Evolutionary conservation across 2,888 invertebrate genomes (phyloP), one percentile per base, ranked within the genome.

Genomic region (Synergus umbraculus): DNA sequence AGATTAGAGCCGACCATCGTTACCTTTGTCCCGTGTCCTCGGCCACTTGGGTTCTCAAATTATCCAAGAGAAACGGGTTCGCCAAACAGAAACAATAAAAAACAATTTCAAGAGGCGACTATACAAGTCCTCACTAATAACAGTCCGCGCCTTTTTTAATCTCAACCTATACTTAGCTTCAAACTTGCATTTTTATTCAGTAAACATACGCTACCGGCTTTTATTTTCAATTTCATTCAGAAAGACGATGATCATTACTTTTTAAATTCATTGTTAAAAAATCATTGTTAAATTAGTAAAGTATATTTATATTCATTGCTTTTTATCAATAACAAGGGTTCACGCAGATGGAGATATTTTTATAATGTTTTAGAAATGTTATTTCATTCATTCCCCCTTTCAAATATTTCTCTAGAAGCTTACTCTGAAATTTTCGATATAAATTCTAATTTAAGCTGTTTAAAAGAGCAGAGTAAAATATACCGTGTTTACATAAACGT

Each of bases 111-210:
- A n/a, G 54, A n/a, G 54, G 54, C n/a, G 54, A 54, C n/a, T n/a
- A 54, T n/a, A 54, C 54, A n/a, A 54, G 54, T 54, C 54, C 54
- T 54, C n/a, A n/a, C 54, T 54, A 54, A 54, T 54, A 54, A 54
- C 54, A 54, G 54, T n/a, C n/a, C n/a, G n/a, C 54, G 54, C 54
- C 54, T n/a, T 54, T 54, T 54, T 54, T 54, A 54, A 54, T 15
- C 5, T 8, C 54, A 54, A 54, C n/a, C 54, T 54, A 54, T 54
- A 54, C 54, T 54, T 54, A 54, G 54, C 54, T 15, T 54, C n/a
- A 54, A 54, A 54, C 54, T n/a, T 54, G 54, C 54, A 54, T 54
- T 54, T 54, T 54, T 54, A 54, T 54, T 54, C 54, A 54, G n/a
- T n/a, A 54, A n/a, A 7, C n/a, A 4, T 54, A 54, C n/a, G 15